Evolutionary conservation across 2,113 vertebrate species (phyloP), one percentile per base, ranked within the genome.

Genomic region (Pantherophis guttatus): DNA sequence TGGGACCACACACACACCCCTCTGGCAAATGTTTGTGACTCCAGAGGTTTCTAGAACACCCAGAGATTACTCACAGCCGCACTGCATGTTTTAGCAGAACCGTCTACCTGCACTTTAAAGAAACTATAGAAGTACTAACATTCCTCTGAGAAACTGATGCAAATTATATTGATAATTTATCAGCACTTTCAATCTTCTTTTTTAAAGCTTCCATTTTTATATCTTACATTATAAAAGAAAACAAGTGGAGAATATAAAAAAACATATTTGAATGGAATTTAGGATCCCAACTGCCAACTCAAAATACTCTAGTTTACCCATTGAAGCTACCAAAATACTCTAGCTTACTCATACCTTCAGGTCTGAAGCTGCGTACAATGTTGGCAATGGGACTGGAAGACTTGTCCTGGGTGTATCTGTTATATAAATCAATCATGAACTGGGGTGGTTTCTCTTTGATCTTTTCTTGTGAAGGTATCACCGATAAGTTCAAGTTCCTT

Each of bases 341-440:
- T 55, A 88, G 8, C 85, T 29, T 39, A 62, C 26, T 95, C 96
- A 86, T 98, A 99, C 99, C 99, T 98, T 99, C 99, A 53, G 98
- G 95, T 85, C 97, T 97, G 98, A 99, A 99, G 97, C 99, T 99
- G 88, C 99, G 98, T 91, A 99, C 99, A 89, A 99, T 98, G 97
- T 99, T 99, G 50, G 98, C 99, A 52, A 98, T 97, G 2, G 99
- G 99, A 29, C 97, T 98, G n/a, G 98, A 97, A 0, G 98, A 98
- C 94, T 97, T 98, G 96, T 99, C 98, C 0, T 97, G 96, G 62
- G 98, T 96, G 1, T 99, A 99, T 96, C 98, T 98, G 97, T 99
- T 98, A 96, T 99, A 99, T 86, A 99, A 98, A 94, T 99, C 99
- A 89, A 99, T 98, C 99, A 99, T 99, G 95, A 99, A 99, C 91